Percentiles rank a stretch among this genome's conserved stretches.
phyloP scores from a whole-genome alignment of 2,797 vertebrate species.

The Oceanodroma leucorhoa region DNA sequence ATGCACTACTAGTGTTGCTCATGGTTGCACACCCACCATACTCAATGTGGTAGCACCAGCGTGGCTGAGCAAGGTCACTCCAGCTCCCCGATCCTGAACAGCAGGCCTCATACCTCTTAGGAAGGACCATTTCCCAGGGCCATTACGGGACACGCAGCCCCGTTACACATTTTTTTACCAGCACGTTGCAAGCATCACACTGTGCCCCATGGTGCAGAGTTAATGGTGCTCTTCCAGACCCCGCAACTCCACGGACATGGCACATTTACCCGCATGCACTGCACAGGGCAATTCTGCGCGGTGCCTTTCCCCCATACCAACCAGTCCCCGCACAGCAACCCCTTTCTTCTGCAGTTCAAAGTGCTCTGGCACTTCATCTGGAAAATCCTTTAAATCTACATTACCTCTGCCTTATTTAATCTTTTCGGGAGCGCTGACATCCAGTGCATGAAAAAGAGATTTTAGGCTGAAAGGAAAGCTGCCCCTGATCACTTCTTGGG shows the following conservation, averaged over 20 bases:
- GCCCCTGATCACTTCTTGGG: conserved; percentile 25
- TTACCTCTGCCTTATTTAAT: conserved; percentile 77
- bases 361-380: conserved; percentile 67
- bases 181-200: neutral
- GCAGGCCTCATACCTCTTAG: neutral
- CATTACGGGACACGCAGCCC: neutral
- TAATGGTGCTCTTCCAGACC: neutral
- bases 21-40: neutral
- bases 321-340: conserved; percentile 7
- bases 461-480: conserved; percentile 61
- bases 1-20: fast-evolving
- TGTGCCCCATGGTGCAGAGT: neutral
- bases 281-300: neutral
- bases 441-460: conserved; percentile 70
- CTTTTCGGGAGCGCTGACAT: conserved; percentile 67
- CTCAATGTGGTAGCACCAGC: neutral
- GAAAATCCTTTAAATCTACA: conserved; percentile 75
- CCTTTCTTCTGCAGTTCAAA: conserved; percentile 72
- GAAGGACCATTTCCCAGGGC: neutral
- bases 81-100: fast-evolving
- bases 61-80: neutral
- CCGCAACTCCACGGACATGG: fast-evolving
- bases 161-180: fast-evolving
- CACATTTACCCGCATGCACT: neutral
- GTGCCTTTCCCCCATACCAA: neutral